Evolutionary conservation across 2,113 vertebrate species (phyloP).

Genomic region (Columbina picui): DNA sequence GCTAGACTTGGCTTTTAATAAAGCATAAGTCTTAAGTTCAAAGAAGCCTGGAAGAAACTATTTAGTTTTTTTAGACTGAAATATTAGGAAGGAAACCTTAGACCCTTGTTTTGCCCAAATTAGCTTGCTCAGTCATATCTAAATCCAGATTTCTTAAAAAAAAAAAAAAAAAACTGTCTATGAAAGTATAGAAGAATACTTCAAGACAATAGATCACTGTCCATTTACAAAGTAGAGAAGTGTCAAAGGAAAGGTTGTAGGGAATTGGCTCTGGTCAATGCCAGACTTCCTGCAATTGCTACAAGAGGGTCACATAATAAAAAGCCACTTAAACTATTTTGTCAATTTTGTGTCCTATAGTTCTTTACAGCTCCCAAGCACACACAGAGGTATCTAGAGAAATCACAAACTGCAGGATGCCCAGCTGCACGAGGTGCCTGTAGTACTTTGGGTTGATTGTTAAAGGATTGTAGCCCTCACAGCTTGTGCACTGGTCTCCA

Average conservation of each 20-base stretch:
- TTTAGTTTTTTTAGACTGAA: background rate
- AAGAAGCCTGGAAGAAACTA: background rate
- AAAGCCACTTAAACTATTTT: background rate
- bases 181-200: background rate
- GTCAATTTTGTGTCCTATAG: background rate
- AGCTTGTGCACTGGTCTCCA: background rate
- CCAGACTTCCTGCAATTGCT: background rate
- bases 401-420: background rate
- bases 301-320: background rate
- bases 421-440: background rate
- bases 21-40: background rate
- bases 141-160: background rate
- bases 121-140: background rate
- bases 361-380: background rate
- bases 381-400: background rate
- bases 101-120: background rate
- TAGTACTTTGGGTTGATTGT: background rate
- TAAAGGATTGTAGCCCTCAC: background rate
- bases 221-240: background rate
- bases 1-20: background rate
- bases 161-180: background rate
- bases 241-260: background rate
- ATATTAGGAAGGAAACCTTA: background rate
- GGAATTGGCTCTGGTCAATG: background rate
- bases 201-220: background rate